Conservation (phyloP, 2,797 vertebrate genomes). For the Phalanger gymnotis region DNA sequence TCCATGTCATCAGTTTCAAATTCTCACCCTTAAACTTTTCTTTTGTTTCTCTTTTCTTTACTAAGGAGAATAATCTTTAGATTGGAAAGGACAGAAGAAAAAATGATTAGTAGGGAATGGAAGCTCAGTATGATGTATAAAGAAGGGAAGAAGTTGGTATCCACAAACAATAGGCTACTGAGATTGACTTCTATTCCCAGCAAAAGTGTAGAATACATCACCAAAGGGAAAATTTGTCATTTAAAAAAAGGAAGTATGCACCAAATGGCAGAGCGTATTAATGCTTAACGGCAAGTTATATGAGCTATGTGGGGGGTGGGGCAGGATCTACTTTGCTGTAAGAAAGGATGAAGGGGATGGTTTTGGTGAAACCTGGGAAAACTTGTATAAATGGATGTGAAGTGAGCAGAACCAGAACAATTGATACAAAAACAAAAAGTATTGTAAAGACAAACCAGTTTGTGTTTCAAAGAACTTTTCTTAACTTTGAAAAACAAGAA, state of each 20-base stretch:
- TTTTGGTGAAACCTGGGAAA: not conserved
- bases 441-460: not conserved
- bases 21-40: not conserved
- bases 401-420: not conserved
- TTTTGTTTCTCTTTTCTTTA: not conserved
- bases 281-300: not conserved
- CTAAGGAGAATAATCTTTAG: not conserved
- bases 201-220: not conserved
- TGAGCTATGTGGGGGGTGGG: not conserved
- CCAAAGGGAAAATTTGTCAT: not conserved
- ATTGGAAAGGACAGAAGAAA: not conserved
- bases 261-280: not conserved
- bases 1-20: not conserved
- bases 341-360: not conserved
- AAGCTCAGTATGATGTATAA: not conserved
- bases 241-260: not conserved
- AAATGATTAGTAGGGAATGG: not conserved
- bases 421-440: not conserved
- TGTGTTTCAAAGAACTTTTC: not conserved
- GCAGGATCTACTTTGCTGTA: not conserved
- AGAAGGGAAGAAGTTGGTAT: not conserved
- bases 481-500: not conserved
- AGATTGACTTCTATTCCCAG: not conserved
- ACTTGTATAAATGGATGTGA: not conserved
- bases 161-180: not conserved